Base-by-base conservation (phyloP, 2,113 vertebrate genomes). In the Rissa tridactyla region DNA sequence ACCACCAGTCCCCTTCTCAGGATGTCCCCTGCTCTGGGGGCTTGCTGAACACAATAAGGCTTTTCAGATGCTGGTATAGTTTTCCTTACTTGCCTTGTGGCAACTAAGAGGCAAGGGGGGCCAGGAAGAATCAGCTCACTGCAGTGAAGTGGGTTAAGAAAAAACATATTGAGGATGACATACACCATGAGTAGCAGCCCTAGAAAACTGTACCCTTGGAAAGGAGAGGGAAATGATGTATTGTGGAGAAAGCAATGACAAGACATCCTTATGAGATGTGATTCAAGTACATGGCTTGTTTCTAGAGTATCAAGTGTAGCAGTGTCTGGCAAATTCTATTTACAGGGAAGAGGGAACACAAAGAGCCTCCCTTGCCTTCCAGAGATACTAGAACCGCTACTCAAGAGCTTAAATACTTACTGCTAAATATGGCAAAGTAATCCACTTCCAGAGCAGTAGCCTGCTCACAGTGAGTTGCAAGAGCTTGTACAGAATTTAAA, bases 401-500 rank as follows among this genome's bases (percentile, higher is more conserved):
- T 82, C 36, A 86, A 71, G 62, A 52, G 51, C 54, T 94, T 92
- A 94, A 88, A 90, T 49, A 21, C 58, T 94, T 95, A 75, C n/a
- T 85, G 49, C 47, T 94, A 92, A 94, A 95, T 75, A 79, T 51
- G 58, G 62, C 36, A 75, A 89, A 83, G 21, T 88, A 95, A 96
- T 81, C 73, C 73, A 89, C 88, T 95, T 88, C 3, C 29, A 75
- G 72, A 78, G 69, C 10, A 57, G 40, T 66, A 80, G 57, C 38
- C 55, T 68, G 21, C 10, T 92, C 29, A 27, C 29, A 30, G 26
- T 40, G 32, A 77, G 17, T 68, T 86, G 70, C 38, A 86, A 95
- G 65, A 91, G 11, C 29, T 52, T 87, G 47, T 58, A 42, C 12
- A 73, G 27, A 75, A 62, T 58, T 81, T 65, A 44, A 68, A 72